phyloP scores from a whole-genome alignment of 2,888 invertebrate species.

The Aplocera efformata region DNA sequence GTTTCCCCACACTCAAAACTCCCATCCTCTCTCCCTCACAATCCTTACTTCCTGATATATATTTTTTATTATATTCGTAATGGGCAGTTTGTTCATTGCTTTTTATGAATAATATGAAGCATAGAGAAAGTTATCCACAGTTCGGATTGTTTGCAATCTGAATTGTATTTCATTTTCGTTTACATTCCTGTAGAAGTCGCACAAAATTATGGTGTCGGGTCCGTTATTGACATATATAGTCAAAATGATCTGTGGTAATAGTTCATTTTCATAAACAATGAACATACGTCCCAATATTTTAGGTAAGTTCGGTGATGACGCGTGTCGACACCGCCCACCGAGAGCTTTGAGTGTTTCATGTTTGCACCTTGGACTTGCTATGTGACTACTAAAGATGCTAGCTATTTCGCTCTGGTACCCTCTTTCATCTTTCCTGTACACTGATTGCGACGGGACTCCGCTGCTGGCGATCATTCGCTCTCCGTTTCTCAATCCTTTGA shows the following conservation, averaged over 20 bases:
- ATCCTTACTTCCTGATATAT: slow-evolving; percentile 30
- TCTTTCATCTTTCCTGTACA: slow-evolving; percentile 79
- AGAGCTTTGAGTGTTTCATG: slow-evolving; percentile 82
- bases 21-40: slow-evolving; percentile 9
- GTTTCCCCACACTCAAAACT: slow-evolving; percentile 30
- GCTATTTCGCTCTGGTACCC: slow-evolving; percentile 78
- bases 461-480: slow-evolving; percentile 37
- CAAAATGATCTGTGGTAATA: not conserved
- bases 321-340: slow-evolving; percentile 66
- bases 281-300: slow-evolving; percentile 44
- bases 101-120: no score
- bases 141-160: no score
- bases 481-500: slow-evolving; percentile 45
- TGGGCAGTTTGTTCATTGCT: slow-evolving; percentile 39
- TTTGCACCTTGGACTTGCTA: slow-evolving; percentile 82
- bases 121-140: no score
- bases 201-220: no score
- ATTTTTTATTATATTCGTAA: slow-evolving; percentile 36
- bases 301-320: slow-evolving; percentile 71
- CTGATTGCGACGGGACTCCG: slow-evolving; percentile 77
- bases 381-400: slow-evolving; percentile 78
- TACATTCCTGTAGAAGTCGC: no score
- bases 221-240: no score
- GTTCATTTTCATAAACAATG: slow-evolving; percentile 7
- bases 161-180: no score